Evolutionary conservation across 2,797 vertebrate genomes (phyloP).

Genomic region (Ctenopoma kingsleyae): DNA sequence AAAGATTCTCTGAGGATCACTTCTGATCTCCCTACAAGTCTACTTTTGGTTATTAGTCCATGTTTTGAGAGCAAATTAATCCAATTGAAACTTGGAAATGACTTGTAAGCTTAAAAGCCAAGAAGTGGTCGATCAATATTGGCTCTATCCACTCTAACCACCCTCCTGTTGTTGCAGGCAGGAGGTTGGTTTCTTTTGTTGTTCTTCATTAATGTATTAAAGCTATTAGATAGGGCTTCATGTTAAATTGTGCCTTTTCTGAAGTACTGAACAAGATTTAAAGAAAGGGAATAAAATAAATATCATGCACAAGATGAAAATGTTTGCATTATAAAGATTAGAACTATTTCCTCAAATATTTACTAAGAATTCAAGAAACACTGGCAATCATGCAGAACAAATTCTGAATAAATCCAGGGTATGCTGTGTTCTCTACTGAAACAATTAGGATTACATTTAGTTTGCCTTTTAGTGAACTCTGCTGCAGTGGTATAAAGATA

Average conservation of each 20-base stretch:
- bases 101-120: conserved; percentile 1
- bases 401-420: neutral
- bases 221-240: neutral
- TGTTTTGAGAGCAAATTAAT: conserved; percentile 63
- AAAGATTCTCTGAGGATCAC: conserved; percentile 29
- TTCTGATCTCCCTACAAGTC: conserved; percentile 39
- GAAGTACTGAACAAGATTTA: neutral
- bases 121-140: conserved; percentile 17
- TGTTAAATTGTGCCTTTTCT: neutral
- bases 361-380: neutral
- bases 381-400: neutral
- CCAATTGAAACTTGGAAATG: conserved; percentile 43
- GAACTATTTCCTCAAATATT: neutral
- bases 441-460: neutral
- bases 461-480: neutral
- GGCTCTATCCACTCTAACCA: neutral
- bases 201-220: conserved; percentile 20
- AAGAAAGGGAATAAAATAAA: neutral
- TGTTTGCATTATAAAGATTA: neutral
- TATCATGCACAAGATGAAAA: neutral
- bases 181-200: conserved; percentile 19
- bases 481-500: neutral
- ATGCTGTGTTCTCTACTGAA: neutral
- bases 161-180: neutral
- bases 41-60: conserved; percentile 58